A percentile compares a stretch with the other conserved stretches of the same genome.
Evolutionary conservation across 2,888 invertebrate genomes (phyloP).

Genomic region (Tenthredo distinguenda): DNA sequence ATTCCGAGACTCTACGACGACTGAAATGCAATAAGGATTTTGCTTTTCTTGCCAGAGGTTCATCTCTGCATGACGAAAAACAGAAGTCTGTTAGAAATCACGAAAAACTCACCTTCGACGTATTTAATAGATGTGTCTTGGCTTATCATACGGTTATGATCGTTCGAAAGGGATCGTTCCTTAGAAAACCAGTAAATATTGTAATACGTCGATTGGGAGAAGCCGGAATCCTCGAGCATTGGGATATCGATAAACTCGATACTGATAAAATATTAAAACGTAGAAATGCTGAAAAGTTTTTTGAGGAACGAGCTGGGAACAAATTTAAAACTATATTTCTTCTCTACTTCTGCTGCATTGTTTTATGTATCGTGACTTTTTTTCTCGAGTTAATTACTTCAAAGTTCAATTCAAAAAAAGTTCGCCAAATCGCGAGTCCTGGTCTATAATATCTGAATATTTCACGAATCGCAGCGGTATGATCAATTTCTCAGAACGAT

Average conservation of each 20-base stretch:
- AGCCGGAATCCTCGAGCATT: slow-evolving; percentile 25
- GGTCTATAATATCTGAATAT: neutral
- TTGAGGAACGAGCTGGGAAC: neutral
- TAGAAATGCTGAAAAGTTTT: slow-evolving; percentile 1
- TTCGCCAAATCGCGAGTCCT: neutral
- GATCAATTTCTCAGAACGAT: neutral
- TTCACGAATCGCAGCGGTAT: neutral
- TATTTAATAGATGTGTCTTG: slow-evolving; percentile 26
- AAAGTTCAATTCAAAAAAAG: neutral
- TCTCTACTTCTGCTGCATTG: neutral
- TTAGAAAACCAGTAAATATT: neutral
- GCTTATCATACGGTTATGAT: slow-evolving; percentile 26
- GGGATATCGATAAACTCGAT: slow-evolving; percentile 29
- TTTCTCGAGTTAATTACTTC: neutral
- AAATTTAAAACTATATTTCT: slow-evolving; percentile 26
- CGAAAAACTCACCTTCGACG: neutral
- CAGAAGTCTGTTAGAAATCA: neutral
- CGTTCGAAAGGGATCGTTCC: neutral
- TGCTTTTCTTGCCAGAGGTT: slow-evolving; percentile 17
- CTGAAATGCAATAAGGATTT: slow-evolving; percentile 6
- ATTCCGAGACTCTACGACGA: neutral
- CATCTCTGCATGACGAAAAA: slow-evolving; percentile 30
- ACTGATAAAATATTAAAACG: neutral
- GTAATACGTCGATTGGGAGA: slow-evolving; percentile 10
- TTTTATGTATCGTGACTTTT: neutral